Evolutionary conservation across 2,888 invertebrate species (phyloP), one percentile per base, ranked within the genome.

Genomic region (Stenodera caucasica): DNA sequence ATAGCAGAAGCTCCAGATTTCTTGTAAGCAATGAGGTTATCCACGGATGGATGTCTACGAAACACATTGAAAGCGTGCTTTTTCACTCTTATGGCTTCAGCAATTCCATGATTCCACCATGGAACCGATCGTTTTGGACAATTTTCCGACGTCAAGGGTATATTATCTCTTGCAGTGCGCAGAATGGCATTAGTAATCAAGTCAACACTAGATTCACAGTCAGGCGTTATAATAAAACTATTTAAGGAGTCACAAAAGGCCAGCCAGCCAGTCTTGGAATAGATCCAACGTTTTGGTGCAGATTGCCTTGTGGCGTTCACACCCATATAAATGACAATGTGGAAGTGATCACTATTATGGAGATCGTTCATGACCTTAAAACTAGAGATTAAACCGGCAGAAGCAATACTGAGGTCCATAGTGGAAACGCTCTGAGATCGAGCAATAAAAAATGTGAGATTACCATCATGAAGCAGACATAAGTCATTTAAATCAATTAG

Each of bases 21-120:
- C 35, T 62, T 62, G 9, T 59, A 53, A 29, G 35, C 26, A n/a
- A 55, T 29, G 2, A 59, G 51, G 53, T 62, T 59, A 51, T 62
- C 58, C 18, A 14, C n/a, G 8, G 45, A 50, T 6, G 26, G 54
- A 21, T 51, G 4, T 33, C 35, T 62, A 15, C 37, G 60, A 11
- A 51, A 59, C 29, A n/a, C 18, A 18, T 62, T 54, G 14, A 51
- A 40, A 21, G 58, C 45, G 8, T 35, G 35, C 37, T 58, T 58
- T 15, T 55, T 55, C 8, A 23, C 14, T 55, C 59, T 54, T n/a
- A 54, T 29, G 51, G 53, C 56, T 18, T n/a, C 32, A 18, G 26
- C 4, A 18, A 49, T 8, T 5, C 54, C 55, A 1, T 50, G 21
- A 26, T 54, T 54, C 54, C 58, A 61, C 57, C 61, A 61, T 49